Conservation (phyloP, 2,797 vertebrate genomes). For the Antrozous pallidus region DNA sequence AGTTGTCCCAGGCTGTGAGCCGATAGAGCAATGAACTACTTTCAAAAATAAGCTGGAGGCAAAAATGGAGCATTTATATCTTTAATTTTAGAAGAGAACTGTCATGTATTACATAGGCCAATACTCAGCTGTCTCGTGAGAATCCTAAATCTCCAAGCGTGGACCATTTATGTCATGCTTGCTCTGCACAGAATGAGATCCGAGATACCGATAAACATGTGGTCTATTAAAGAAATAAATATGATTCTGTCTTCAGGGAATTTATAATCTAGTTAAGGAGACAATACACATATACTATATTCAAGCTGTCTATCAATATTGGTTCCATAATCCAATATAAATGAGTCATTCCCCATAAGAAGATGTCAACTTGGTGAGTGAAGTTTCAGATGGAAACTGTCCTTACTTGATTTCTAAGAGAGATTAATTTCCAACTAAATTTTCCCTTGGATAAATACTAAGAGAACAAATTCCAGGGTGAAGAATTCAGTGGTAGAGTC, state of each 20-base stretch:
- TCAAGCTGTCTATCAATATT: neutral
- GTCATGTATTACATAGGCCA: neutral
- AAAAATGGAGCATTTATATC: neutral
- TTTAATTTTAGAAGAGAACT: neutral
- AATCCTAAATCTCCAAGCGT: neutral
- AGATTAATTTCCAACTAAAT: neutral
- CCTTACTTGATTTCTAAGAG: neutral
- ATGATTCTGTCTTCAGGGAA: conserved; percentile 36
- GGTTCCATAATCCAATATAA: neutral
- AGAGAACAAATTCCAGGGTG: neutral
- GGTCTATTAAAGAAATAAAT: neutral
- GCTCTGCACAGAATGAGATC: neutral
- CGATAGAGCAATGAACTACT: neutral
- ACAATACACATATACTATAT: neutral
- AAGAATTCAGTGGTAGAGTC: neutral
- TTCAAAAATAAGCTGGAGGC: neutral
- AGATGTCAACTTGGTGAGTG: neutral
- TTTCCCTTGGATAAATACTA: neutral
- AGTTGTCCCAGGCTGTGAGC: neutral
- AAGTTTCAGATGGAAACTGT: conserved; percentile 9
- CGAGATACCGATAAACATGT: neutral
- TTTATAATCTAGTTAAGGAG: conserved; percentile 27
- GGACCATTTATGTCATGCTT: neutral
- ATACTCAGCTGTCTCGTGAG: neutral
- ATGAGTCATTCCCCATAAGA: neutral